These are phyloP conservation scores for Musca domestica DNA, from an alignment of 1,140 invertebrate genomes.

Conservation along the genomic window DNA sequence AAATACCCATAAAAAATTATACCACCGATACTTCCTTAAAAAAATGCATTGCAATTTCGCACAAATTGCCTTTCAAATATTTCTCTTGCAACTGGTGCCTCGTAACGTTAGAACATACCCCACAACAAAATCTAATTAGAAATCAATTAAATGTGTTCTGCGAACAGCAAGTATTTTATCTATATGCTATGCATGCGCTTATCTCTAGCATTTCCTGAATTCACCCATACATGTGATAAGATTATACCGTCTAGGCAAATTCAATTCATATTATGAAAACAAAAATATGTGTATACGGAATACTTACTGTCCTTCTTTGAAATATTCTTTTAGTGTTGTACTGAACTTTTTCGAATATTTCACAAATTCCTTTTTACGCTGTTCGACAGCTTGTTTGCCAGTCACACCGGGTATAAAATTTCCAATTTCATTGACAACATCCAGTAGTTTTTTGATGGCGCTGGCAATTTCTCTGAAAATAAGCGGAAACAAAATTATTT, in stretches of 20 bases:
- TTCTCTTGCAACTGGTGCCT: too few species aligned
- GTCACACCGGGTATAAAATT: constrained; percentile 75
- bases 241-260: neutral
- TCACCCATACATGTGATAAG: constrained; percentile 55
- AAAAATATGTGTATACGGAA: constrained; percentile 61
- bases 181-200: neutral
- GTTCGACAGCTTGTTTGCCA: constrained; percentile 89
- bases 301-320: constrained; percentile 96
- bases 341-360: constrained; percentile 99
- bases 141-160: too few species aligned
- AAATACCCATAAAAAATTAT: too few species aligned
- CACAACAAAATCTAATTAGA: too few species aligned
- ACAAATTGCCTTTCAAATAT: too few species aligned
- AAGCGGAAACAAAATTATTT: constrained; percentile 46
- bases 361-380: constrained; percentile 98
- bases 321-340: constrained; percentile 98
- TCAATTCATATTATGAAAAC: constrained; percentile 57
- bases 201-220: too few species aligned
- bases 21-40: too few species aligned
- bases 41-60: too few species aligned
- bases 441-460: constrained; percentile 96
- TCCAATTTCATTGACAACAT: constrained; percentile 90
- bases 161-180: constrained; percentile 54
- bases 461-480: constrained; percentile 92
- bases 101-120: too few species aligned